Base-by-base conservation (phyloP, 2,113 vertebrate species). In the Python bivittatus region DNA sequence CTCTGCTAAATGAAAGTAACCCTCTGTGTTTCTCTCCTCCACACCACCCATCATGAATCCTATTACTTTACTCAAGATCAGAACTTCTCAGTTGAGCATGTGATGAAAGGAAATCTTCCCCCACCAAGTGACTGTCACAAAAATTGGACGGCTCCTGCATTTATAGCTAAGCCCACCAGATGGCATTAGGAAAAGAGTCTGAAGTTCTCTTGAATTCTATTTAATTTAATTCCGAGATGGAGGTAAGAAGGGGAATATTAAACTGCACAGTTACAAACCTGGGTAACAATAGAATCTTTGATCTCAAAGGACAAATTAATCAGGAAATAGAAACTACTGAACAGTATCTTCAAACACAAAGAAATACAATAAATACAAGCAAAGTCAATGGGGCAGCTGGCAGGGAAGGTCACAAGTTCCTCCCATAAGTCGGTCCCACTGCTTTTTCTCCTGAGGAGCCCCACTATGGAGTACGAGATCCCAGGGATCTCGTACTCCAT, bases 151-250 rank as follows among this genome's bases (percentile, higher is more conserved):
- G 25, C 0, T 0, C 72, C 91, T 91, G 42, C 88, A 89, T 86
- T 95, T 85, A 48, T 52, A 29, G 90, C 79, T 33, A 60, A 94
- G 93, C 72, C 97, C 95, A 5, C 91, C 38, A 96, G 95, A 92
- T 93, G 95, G 96, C 95, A 92, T 94, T 92, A 95, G 93, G 93
- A 95, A 53, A 93, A 44, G 44, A 54, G 90, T 56, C 29, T 0
- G 1, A 52, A 27, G 0, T 90, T 22, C 90, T 52, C 58, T 8
- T 54, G 0, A 44, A 23, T 1, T 0, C 29, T 57, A 27, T 72
- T 22, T 58, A 1, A 83, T 17, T 27, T 44, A 56, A 88, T 27
- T 84, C 72, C n/a, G 84, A 64, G 56, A 17, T 60, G 86, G 54
- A 54, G 83, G 44, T 53, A 9, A 20, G 1, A 20, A 64, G 38